Base-by-base conservation (phyloP, 2,113 vertebrate genomes). In the Cavia porcellus region DNA sequence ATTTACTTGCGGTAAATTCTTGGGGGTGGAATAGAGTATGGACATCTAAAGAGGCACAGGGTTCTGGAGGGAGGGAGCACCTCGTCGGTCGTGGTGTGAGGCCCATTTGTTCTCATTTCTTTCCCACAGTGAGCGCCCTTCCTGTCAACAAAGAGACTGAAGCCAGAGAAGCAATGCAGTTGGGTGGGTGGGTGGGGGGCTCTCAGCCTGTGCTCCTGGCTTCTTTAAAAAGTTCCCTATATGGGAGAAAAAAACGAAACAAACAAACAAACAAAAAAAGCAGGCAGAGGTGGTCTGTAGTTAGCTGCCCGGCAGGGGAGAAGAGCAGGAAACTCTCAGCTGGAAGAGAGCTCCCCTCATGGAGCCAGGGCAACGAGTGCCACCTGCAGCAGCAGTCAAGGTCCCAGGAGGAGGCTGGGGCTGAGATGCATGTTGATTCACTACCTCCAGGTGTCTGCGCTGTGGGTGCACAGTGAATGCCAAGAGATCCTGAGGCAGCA, bases 161-260 rank as follows among this genome's bases (percentile, higher is more conserved):
- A 17, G 47, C 32, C 30, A 2, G 11, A 38, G 45, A 52, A 20
- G 35, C 24, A 10, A 59, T 45, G 42, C 19, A 0, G 10, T 59
- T 64, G 13, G 19, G 19, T 17, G 1, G 8, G 20, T 4, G 38
- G n/a, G n/a, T n/a, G n/a, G 3, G 52, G 12, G 17, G 32, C n/a
- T 47, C 59, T 24, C 50, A 28, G n/a, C 72, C 25, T 74, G 32
- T 9, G 61, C 9, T 90, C 38, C 55, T 55, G 55, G 50, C 66
- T 62, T 81, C 45, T 11, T 61, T 59, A 42, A 68, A 80, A 74
- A 32, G 61, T 86, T 45, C 35, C 17, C 55, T 75, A n/a, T 10
- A 79, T 55, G n/a, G 22, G 75, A n/a, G 57, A 81, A 86, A 77
- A 80, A 88, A 59, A 74, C n/a, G n/a, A n/a, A n/a, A n/a, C n/a